Base-by-base conservation (phyloP, 2,113 vertebrate species). In the Phylloscopus whistleri region DNA sequence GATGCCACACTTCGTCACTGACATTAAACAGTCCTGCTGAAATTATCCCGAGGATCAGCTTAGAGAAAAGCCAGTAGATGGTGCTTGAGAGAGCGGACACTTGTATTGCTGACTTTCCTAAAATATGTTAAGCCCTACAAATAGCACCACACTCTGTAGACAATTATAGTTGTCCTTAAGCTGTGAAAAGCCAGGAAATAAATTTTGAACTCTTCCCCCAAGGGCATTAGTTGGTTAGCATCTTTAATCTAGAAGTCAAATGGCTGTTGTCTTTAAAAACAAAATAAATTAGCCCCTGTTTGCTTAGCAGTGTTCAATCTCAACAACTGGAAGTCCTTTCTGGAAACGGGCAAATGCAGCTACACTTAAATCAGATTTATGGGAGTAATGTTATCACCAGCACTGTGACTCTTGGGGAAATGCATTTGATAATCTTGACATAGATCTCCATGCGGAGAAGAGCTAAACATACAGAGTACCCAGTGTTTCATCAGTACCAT, bases 261-360 rank as follows among this genome's bases (percentile, higher is more conserved):
- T 12, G 60, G n/a, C 8, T 79, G 10, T 35, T 52, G 3, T 27
- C 27, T 55, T 80, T 41, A 35, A 24, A 76, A 89, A 64, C 6
- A 55, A 60, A 27, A 66, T 7, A 24, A 74, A 41, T 44, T n/a
- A 33, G 15, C 19, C 24, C 21, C 28, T 21, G 35, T 30, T 93
- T 0, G 0, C n/a, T 77, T 30, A 55, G 21, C 39, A 20, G n/a
- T 16, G 39, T 59, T 72, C 43, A 22, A 0, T 20, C 37, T 75
- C 56, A 75, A 52, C 51, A 78, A 24, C 14, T 44, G 9, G 10
- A 41, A 44, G 11, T 64, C 64, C 26, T 18, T 49, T 59, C 24
- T 56, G 64, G 46, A 64, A 91, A 39, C 2, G 9, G 13, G 41
- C 22, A 84, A 74, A 51, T 3, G 3, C 59, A 81, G 39, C 63